A percentile compares a stretch with the other conserved stretches of the same genome.
phyloP scores from a whole-genome alignment of 2,888 invertebrate species.

The Drosophila conformis region DNA sequence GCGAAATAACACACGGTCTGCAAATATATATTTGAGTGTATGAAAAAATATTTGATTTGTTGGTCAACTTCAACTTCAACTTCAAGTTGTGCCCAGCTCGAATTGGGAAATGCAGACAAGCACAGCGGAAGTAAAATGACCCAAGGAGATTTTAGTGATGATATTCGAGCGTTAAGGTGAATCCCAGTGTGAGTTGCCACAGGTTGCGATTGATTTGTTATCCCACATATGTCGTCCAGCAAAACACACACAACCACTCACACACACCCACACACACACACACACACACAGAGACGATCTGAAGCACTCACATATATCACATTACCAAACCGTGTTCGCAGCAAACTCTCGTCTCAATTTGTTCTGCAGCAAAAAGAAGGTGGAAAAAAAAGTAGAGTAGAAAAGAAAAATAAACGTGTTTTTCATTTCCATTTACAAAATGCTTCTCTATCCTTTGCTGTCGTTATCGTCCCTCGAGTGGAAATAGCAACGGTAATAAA shows the following conservation, averaged over 20 bases:
- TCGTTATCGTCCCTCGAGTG: constrained; percentile 42
- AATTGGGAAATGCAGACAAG: neutral
- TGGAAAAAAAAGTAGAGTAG: neutral
- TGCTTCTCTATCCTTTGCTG: neutral
- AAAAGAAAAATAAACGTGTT: constrained; percentile 1
- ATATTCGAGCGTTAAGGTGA: constrained; percentile 13
- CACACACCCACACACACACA: constrained; percentile 18
- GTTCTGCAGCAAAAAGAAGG: constrained; percentile 15
- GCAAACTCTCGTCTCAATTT: constrained; percentile 43
- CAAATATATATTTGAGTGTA: neutral
- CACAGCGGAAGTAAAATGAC: constrained; percentile 66
- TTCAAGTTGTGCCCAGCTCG: neutral
- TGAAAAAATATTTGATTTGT: neutral
- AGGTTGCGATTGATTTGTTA: constrained; percentile 73
- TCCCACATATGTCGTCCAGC: constrained; percentile 68
- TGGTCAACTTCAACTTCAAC: constrained; percentile 4
- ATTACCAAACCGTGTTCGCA: constrained; percentile 41
- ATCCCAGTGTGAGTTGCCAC: constrained; percentile 23
- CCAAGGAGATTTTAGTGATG: constrained; percentile 43
- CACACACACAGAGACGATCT: constrained; percentile 10
- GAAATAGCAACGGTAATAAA: constrained; percentile 61
- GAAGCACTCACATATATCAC: constrained; percentile 50
- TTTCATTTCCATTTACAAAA: constrained; percentile 35
- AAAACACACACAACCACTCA: constrained; percentile 20
- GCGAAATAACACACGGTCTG: neutral